phyloP scores from a whole-genome alignment of 2,888 invertebrate species.

The Phorcus lineatus region DNA sequence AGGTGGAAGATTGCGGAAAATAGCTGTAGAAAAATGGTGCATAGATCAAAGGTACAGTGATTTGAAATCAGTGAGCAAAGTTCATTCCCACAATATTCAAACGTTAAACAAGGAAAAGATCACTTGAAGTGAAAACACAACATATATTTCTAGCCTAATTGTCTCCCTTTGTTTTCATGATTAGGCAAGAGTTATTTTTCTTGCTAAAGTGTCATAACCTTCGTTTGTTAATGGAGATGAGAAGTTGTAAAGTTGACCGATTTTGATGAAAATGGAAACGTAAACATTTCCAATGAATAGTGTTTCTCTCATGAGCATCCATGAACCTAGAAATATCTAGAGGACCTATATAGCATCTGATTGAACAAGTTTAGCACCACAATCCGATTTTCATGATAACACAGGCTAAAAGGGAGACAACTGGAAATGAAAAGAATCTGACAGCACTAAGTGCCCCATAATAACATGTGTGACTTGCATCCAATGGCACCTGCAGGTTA shows the following conservation, averaged over 20 bases:
- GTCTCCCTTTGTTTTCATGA: constrained; percentile 9
- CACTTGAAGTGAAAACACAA: constrained; percentile 21
- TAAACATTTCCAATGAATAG: too few species aligned
- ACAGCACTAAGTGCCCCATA: background rate
- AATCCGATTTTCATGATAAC: background rate
- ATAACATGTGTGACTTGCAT: background rate
- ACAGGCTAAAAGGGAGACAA: constrained; percentile 2
- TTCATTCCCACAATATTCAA: constrained; percentile 23
- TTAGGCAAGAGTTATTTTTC: background rate
- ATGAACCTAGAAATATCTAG: too few species aligned
- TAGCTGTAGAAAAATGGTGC: constrained; percentile 20
- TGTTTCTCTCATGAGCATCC: too few species aligned
- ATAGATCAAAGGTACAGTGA: constrained; percentile 20
- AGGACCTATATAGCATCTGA: too few species aligned
- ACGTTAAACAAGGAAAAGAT: constrained; percentile 5
- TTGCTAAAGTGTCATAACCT: background rate
- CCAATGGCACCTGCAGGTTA: background rate
- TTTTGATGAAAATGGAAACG: too few species aligned
- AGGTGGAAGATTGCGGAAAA: constrained; percentile 21
- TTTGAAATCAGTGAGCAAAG: constrained; percentile 22
- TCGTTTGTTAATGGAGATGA: background rate
- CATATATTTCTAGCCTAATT: background rate
- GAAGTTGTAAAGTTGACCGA: too few species aligned
- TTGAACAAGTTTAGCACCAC: constrained; percentile 2
- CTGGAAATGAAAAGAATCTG: background rate